Evolutionary conservation across 2,888 invertebrate species (phyloP), one percentile per base, ranked within the genome.

Genomic region (Bellardia pandia): DNA sequence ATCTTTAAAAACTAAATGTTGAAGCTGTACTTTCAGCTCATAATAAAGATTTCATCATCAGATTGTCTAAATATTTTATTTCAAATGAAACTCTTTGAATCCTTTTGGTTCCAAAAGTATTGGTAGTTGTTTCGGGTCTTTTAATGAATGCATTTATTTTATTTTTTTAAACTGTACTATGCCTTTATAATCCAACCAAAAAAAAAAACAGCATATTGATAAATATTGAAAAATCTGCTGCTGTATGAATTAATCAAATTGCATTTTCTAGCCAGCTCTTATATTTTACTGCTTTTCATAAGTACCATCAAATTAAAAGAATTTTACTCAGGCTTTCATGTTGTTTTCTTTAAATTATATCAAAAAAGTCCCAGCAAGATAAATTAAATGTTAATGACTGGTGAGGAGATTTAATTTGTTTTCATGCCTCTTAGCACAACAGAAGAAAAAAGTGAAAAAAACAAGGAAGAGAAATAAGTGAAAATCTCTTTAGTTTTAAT

Each of bases 401-500:
- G 2, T 45, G 11, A 42, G 16, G 6, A 14, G 58, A 40, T 68
- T 30, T 66, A 16, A 56, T 13, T 37, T 53, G n/a, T 13, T 58
- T 45, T 42, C 16, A 48, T 40, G 40, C 42, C 45, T 48, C 23
- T 76, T 66, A 64, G 30, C 23, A 56, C 3, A 56, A 23, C 23
- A 74, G 16, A 72, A 72, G 13, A 16, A 51, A 75, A 62, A 5
- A 42, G 23, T 42, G 7, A 2, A 48, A 42, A 66, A 58, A 30
- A 8, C 16, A 7, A 3, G 3, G 3, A 23, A 23, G 1, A 37
- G 7, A 30, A 8, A 42, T 13, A 51, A 56, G 16, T 11, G 14
- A 60, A 62, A 56, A 40, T 71, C 48, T 72, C 62, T 56, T 64
- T n/a, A 48, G 1, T 16, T 69, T 72, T 56, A 76, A 80, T 76